Evolutionary conservation across 2,888 invertebrate species (phyloP), one percentile per base, ranked within the genome.

Genomic region (Linnaemya tessellans): DNA sequence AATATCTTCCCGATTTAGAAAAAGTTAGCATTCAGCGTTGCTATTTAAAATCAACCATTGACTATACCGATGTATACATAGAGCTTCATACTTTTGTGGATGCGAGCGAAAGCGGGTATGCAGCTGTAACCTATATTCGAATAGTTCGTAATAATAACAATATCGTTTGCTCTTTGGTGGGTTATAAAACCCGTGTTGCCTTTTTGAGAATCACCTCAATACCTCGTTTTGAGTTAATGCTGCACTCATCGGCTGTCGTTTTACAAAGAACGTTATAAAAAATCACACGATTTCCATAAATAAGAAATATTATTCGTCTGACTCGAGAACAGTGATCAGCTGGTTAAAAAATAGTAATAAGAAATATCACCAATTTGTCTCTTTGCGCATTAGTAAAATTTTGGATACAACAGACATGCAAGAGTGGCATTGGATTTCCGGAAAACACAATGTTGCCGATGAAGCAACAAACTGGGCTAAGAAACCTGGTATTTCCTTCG

Each of bases 161-260:
- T 2, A 73, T 82, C 4, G 25, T 64, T 46, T 65, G 68, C 20
- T 49, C 35, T 10, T 18, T 83, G 15, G 49, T 83, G 8, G 58
- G 73, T 8, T 78, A 73, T 20, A 86, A 46, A 46, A 46, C 15
- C 15, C 46, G 15, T 2, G 46, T 46, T 15, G 46, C 46, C 84
- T 0, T 82, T 82, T 1, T 56, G 80, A 13, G 74, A 56, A 68
- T 56, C 1, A 54, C 80, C 10, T 84, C 86, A 15, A 70, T 86
- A 15, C 84, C 87, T 10, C 86, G 88, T 15, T 64, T 89, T 1
- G 89, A 88, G 56, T 78, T 89, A 20, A 81, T 88, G 68, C 75
- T 84, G 0, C 88, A 3, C 73, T 87, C 1, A 79, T 89, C 18
- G 88, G 88, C 35, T 54, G 65, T 9, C 62, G 86, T 18, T 74